Percentiles rank a stretch among this genome's conserved stretches.
phyloP scores from a whole-genome alignment of 2,797 vertebrate species.

The Periparus ater region DNA sequence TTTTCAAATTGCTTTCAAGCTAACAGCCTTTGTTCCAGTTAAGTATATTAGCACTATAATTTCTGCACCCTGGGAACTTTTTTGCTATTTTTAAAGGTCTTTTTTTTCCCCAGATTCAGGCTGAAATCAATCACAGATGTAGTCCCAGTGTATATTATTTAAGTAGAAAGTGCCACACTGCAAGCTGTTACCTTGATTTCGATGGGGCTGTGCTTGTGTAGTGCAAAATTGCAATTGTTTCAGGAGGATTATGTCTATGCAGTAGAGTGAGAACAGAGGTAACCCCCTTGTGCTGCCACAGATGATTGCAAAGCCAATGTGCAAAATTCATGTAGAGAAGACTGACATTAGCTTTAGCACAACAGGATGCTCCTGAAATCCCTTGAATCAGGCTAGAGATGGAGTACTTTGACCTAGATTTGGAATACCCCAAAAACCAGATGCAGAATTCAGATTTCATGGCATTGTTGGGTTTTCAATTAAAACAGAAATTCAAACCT shows the following conservation, averaged over 20 bases:
- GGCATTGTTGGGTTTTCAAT: neutral
- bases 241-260: neutral
- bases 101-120: neutral
- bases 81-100: neutral
- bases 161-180: neutral
- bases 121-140: neutral
- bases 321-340: neutral
- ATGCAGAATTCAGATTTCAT: neutral
- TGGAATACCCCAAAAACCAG: neutral
- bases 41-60: constrained; percentile 1
- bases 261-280: neutral
- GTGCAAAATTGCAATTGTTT: neutral
- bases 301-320: neutral
- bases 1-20: constrained; percentile 6
- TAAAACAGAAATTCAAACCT: neutral
- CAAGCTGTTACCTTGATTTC: neutral
- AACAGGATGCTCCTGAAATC: neutral
- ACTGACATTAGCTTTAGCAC: neutral
- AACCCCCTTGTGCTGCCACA: neutral
- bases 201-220: neutral
- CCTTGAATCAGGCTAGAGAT: neutral
- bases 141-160: neutral
- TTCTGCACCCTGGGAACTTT: neutral
- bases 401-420: neutral
- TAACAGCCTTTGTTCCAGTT: neutral